A percentile compares a stretch with the other conserved stretches of the same genome.
phyloP scores from a whole-genome alignment of 2,113 vertebrate genomes.

The Hassar affinis region DNA sequence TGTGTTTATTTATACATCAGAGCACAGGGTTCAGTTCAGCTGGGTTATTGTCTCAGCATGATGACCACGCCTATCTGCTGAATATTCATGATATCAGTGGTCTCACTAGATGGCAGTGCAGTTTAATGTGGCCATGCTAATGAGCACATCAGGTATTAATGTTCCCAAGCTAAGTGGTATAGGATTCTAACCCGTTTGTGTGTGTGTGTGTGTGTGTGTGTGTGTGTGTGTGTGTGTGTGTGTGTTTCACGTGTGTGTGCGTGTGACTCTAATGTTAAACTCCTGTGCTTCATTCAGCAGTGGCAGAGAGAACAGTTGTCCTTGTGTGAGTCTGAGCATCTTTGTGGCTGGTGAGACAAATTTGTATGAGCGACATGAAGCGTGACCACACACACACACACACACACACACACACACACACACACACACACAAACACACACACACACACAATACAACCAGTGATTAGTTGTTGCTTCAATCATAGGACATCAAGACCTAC shows the following conservation, averaged over 20 bases:
- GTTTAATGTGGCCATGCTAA: constrained; percentile 53
- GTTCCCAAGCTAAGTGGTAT: constrained; percentile 36
- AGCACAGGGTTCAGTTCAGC: constrained; percentile 62
- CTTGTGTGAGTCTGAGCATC: constrained; percentile 56
- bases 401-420: constrained; percentile 22
- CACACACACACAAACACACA: constrained; percentile 3
- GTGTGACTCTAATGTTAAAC: constrained; percentile 27
- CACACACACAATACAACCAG: background rate
- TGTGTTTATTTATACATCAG: constrained; percentile 67
- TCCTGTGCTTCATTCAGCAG: constrained; percentile 10
- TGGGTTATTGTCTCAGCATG: constrained; percentile 65
- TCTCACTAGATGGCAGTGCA: constrained; percentile 57
- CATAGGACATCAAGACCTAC: constrained; percentile 8
- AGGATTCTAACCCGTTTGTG: background rate
- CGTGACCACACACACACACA: constrained; percentile 12
- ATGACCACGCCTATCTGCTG: constrained; percentile 48
- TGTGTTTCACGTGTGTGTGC: background rate
- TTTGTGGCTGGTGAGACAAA: constrained; percentile 59
- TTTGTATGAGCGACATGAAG: constrained; percentile 48
- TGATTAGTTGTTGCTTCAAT: constrained; percentile 17
- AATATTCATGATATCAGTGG: constrained; percentile 68
- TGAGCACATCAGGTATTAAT: constrained; percentile 49
- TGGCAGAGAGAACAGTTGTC: background rate
- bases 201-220: constrained; percentile 35
- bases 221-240: constrained; percentile 43